A percentile compares a stretch with the other conserved stretches of the same genome.
phyloP scores from a whole-genome alignment of 2,113 vertebrate genomes.

The Pithys albifrons region DNA sequence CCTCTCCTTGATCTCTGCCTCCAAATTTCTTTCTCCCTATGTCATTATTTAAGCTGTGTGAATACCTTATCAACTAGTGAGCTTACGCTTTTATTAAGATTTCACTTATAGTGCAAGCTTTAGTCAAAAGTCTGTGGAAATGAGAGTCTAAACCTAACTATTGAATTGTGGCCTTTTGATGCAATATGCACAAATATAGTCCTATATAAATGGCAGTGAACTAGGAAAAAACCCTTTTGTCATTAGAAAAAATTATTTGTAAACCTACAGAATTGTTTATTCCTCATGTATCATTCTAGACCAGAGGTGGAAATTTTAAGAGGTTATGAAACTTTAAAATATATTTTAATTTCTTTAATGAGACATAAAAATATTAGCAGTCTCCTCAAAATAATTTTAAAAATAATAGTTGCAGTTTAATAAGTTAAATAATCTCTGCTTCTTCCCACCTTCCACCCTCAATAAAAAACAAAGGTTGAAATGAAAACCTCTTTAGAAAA shows the following conservation, averaged over 20 bases:
- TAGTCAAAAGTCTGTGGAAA: not conserved
- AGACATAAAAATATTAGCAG: not conserved
- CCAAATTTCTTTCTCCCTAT: slow-evolving; percentile 10
- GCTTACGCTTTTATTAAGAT: not conserved
- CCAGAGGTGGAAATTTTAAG: not conserved
- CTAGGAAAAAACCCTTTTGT: not conserved
- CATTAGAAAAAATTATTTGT: not conserved
- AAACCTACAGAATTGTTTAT: not conserved
- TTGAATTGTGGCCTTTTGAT: not conserved
- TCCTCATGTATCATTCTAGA: not conserved
- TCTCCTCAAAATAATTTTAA: not conserved
- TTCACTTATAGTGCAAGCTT: not conserved
- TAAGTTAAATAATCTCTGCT: not conserved
- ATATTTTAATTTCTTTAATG: not conserved
- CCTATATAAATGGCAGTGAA: not conserved
- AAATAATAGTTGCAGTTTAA: not conserved
- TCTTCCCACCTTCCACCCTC: not conserved
- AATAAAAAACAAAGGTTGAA: not conserved
- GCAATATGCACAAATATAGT: not conserved
- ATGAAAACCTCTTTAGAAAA: not conserved
- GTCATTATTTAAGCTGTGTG: not conserved
- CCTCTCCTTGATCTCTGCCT: slow-evolving; percentile 7
- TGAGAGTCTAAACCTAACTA: not conserved
- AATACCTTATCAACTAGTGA: not conserved
- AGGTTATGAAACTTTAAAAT: not conserved